These are phyloP conservation scores for Turnix velox DNA, from an alignment of 2,113 vertebrate genomes.

Conservation along the genomic window DNA sequence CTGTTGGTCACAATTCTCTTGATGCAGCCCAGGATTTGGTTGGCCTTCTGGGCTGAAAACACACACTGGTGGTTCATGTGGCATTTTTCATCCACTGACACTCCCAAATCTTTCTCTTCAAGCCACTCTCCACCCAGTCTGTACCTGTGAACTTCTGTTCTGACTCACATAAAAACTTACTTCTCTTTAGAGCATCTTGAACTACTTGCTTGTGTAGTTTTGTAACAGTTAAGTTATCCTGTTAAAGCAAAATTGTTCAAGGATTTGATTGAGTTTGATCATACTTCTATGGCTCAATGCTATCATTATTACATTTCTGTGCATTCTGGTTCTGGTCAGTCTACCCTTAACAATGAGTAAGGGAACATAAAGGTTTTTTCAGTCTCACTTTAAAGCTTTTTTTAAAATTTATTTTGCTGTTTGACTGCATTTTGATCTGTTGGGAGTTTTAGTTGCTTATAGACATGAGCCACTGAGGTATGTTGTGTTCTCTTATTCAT, in stretches of 20 bases:
- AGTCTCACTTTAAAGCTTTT: neutral
- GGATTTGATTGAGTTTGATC: neutral
- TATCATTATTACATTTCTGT: neutral
- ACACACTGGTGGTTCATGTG: too few relatives aligned
- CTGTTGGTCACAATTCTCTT: too few relatives aligned
- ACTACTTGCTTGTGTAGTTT: neutral
- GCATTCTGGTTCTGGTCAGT: neutral
- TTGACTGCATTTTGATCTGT: neutral
- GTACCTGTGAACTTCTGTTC: too few relatives aligned
- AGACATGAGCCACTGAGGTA: neutral
- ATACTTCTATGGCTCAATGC: neutral
- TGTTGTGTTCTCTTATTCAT: neutral
- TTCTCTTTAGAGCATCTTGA: neutral
- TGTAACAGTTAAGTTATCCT: neutral
- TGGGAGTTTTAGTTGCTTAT: neutral
- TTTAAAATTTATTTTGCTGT: neutral
- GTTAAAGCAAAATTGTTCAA: neutral
- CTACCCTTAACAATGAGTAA: neutral
- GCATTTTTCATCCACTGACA: too few relatives aligned
- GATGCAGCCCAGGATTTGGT: too few relatives aligned
- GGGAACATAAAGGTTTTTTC: neutral
- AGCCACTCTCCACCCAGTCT: too few relatives aligned
- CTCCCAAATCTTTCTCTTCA: too few relatives aligned
- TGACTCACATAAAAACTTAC: neutral
- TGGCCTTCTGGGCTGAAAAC: too few relatives aligned